phyloP scores from a whole-genome alignment of 2,113 vertebrate genomes.

The Anolis sagrei region DNA sequence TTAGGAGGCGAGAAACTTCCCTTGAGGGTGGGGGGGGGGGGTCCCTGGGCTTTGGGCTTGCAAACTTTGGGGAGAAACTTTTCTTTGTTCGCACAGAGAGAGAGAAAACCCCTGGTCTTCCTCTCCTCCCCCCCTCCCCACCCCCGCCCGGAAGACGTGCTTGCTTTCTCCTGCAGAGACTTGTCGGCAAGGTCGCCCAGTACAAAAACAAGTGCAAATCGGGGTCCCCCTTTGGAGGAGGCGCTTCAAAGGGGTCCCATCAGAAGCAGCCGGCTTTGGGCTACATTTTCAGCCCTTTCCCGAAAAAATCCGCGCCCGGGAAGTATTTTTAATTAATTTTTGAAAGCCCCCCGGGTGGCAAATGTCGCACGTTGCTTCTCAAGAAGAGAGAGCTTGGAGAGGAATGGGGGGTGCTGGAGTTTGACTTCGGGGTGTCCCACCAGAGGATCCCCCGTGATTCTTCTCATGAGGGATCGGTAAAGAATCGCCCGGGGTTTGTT shows the following conservation, averaged over 20 bases:
- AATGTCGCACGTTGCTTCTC: slow-evolving; percentile 70
- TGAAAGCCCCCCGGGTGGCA: slow-evolving; percentile 69
- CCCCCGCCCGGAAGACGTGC: slow-evolving; percentile 62
- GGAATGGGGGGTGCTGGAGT: slow-evolving; percentile 50
- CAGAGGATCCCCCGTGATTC: slow-evolving; percentile 23
- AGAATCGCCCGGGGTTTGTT: slow-evolving; percentile 72
- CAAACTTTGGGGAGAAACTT: slow-evolving; percentile 28
- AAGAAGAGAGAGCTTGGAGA: slow-evolving; percentile 48
- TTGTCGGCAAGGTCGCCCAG: slow-evolving; percentile 69
- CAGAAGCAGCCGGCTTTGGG: slow-evolving; percentile 35
- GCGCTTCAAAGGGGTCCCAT: slow-evolving; percentile 14
- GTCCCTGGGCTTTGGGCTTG: slow-evolving; percentile 25
- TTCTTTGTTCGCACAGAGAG: slow-evolving; percentile 70
- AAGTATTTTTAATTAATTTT: slow-evolving; percentile 89
- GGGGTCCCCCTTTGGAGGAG: slow-evolving; percentile 11
- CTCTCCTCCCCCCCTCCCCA: slow-evolving; percentile 62
- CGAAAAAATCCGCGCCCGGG: slow-evolving; percentile 29
- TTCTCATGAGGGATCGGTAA: slow-evolving; percentile 42
- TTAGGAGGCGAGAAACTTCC: slow-evolving; percentile 57
- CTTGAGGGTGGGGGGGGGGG: slow-evolving; percentile 10
- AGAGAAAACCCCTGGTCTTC: slow-evolving; percentile 43
- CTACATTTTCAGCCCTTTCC: slow-evolving; percentile 79
- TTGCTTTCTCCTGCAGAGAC: slow-evolving; percentile 49
- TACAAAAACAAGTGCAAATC: slow-evolving; percentile 57
- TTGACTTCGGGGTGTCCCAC: slow-evolving; percentile 57